phyloP scores from a whole-genome alignment of 2,113 vertebrate genomes.

The Calcarius ornatus region DNA sequence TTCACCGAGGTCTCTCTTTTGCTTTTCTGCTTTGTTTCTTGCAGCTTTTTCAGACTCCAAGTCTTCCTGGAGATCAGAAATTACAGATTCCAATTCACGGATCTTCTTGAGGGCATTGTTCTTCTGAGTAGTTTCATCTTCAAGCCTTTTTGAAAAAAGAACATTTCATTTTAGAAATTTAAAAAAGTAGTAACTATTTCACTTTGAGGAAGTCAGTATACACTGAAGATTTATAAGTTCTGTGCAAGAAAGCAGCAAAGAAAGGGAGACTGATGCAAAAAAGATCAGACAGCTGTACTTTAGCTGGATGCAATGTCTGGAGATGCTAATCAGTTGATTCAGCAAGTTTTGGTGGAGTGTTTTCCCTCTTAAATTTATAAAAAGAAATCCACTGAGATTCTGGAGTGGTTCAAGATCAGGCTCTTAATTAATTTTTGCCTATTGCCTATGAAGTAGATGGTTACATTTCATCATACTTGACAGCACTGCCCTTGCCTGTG shows the following conservation, averaged over 20 bases:
- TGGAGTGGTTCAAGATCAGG: background rate
- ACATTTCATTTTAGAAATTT: background rate
- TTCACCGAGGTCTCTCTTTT: conserved; percentile 87
- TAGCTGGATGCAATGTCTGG: background rate
- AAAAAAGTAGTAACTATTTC: background rate
- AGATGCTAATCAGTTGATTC: background rate
- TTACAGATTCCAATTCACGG: conserved; percentile 86
- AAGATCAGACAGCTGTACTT: background rate
- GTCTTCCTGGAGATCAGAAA: conserved; percentile 92
- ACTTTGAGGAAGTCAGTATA: background rate
- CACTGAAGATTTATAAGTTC: background rate
- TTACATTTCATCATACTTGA: background rate
- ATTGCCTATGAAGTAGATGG: background rate
- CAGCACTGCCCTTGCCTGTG: background rate
- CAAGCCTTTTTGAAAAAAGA: conserved; percentile 74
- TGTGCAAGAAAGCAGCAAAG: background rate
- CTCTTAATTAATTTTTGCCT: background rate
- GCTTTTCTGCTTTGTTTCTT: conserved; percentile 87
- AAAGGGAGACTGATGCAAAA: background rate
- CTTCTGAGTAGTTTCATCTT: conserved; percentile 87
- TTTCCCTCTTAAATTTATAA: background rate
- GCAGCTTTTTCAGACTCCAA: conserved; percentile 83
- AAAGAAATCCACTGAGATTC: background rate
- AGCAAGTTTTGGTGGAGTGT: background rate
- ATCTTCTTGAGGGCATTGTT: conserved; percentile 85